Evolutionary conservation across 2,797 vertebrate species (phyloP).

Genomic region (Eospalax fontanierii): DNA sequence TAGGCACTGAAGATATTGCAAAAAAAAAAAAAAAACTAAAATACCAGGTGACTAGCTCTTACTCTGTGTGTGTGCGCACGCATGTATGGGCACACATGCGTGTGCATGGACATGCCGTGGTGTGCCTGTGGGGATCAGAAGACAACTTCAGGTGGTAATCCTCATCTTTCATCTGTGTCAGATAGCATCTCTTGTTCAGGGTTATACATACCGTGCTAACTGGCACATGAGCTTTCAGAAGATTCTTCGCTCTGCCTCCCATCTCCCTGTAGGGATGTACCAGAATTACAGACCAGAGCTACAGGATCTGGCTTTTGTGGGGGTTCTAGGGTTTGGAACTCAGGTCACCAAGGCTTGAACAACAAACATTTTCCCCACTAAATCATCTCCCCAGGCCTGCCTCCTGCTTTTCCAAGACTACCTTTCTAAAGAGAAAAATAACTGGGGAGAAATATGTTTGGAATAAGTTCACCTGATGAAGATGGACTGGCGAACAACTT

Average conservation of each 20-base stretch:
- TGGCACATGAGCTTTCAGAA: no score
- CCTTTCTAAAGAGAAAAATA: slow-evolving; percentile 11
- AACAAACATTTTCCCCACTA: background rate
- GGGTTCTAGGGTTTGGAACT: background rate
- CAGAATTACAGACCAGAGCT: background rate
- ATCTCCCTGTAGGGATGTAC: background rate
- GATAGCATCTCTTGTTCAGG: background rate
- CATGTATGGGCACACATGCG: no score
- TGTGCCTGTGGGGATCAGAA: background rate
- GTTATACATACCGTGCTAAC: background rate
- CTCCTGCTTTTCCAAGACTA: background rate
- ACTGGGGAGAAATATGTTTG: slow-evolving; percentile 2
- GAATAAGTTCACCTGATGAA: slow-evolving; percentile 8
- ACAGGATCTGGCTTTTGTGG: background rate
- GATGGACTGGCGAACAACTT: background rate
- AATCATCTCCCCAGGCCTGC: background rate
- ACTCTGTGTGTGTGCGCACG: accelerated
- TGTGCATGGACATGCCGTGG: no score
- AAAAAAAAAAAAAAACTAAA: background rate
- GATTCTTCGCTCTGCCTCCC: background rate
- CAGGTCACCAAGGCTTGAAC: background rate
- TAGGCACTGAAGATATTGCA: background rate
- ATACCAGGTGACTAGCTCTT: background rate
- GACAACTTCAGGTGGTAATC: background rate
- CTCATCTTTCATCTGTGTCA: background rate